A percentile compares a stretch with the other conserved stretches of the same genome.
Conservation (phyloP, 35 echinoderm and acorn worm genomes). For the Amphiura filiformis region DNA sequence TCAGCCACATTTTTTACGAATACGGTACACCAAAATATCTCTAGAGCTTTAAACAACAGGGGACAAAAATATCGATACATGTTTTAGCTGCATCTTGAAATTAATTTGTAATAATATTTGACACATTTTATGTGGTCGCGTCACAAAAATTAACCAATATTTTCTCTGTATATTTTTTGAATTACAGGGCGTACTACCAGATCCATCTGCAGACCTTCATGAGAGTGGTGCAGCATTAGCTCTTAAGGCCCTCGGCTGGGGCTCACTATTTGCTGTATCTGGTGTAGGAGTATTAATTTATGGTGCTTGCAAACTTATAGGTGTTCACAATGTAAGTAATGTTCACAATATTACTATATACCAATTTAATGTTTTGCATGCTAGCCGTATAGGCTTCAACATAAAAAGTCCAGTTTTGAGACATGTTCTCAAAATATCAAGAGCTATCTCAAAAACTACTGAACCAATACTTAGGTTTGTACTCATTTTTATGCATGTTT, state of each 20-base stretch:
- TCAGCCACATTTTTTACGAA: no score
- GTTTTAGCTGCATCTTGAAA: neutral
- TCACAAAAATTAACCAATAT: no score
- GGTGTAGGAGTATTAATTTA: slow-evolving; percentile 74
- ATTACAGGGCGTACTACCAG: slow-evolving; percentile 53
- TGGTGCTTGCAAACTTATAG: slow-evolving; percentile 72
- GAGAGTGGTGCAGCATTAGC: slow-evolving; percentile 87
- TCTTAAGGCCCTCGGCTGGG: slow-evolving; percentile 83
- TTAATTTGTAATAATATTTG: neutral
- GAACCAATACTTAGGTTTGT: no score
- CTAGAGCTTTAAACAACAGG: no score
- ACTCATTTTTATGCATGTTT: no score
- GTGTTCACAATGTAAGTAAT: slow-evolving; percentile 80
- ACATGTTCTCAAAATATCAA: no score
- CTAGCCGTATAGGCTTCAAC: no score
- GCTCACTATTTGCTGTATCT: slow-evolving; percentile 73
- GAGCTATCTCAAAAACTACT: no score
- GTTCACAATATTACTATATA: neutral
- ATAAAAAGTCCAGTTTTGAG: no score
- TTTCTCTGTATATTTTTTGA: neutral
- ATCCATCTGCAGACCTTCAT: slow-evolving; percentile 58
- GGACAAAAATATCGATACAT: neutral
- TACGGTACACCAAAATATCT: no score
- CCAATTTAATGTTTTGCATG: neutral
- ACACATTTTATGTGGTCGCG: no score